Percentiles rank a stretch among this genome's conserved stretches.
Conservation (phyloP, 92 coral and sea anemone genomes). For the Muricea muricata region DNA sequence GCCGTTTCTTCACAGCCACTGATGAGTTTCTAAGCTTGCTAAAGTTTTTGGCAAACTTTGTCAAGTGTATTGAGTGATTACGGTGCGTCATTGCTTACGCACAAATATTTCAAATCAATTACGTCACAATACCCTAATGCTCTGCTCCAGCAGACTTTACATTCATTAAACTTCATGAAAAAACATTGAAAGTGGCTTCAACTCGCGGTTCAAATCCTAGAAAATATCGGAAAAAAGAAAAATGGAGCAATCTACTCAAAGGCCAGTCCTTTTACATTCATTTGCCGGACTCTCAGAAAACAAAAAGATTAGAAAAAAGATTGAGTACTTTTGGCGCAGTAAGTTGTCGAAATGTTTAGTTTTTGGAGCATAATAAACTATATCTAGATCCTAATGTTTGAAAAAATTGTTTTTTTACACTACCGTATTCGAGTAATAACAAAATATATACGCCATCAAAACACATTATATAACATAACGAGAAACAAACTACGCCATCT, state of each 20-base stretch:
- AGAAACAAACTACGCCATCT: too few relatives aligned
- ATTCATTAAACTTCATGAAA: neutral
- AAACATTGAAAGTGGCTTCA: neutral
- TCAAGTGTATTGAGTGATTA: too few relatives aligned
- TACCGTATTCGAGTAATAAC: too few relatives aligned
- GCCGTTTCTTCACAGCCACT: too few relatives aligned
- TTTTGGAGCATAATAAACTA: too few relatives aligned
- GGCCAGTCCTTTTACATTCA: slow-evolving; percentile 82
- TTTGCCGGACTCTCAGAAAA: slow-evolving; percentile 55
- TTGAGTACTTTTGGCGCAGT: slow-evolving; percentile 80
- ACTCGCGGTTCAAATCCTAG: neutral
- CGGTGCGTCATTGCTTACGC: neutral
- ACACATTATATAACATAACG: too few relatives aligned
- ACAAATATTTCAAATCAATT: neutral
- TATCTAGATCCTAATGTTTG: too few relatives aligned
- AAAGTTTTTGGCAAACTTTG: too few relatives aligned
- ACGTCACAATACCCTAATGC: neutral
- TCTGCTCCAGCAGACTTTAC: neutral
- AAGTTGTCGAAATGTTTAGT: slow-evolving; percentile 18
- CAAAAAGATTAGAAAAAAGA: slow-evolving; percentile 65
- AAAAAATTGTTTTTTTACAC: too few relatives aligned
- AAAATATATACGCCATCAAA: too few relatives aligned
- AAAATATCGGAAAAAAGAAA: neutral
- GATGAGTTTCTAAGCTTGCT: too few relatives aligned
- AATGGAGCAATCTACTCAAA: slow-evolving; percentile 36